Percentiles rank a stretch among this genome's conserved stretches.
These are phyloP conservation scores for fruit fly (Drosophila melanogaster) DNA, from an alignment of 1,140 invertebrate species.

Conservation along the genomic window Release_6_plus_ISO1_MT NT_033779.5:9101501-9102000, in stretches of 20 bases:
- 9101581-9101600: constrained; percentile 23
- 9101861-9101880: constrained; percentile 53
- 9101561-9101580: constrained; percentile 5
- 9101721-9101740: not conserved
- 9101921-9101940: constrained; percentile 10
- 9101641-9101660: not conserved
- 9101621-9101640: constrained; percentile 1
- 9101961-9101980: constrained; percentile 37
- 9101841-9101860: constrained; percentile 80
- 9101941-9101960: constrained; percentile 27
- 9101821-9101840: constrained; percentile 82
- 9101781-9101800: constrained; percentile 23
- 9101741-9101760: not conserved
- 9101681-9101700: constrained; percentile 37
- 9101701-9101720: constrained; percentile 45
- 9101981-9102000: constrained; percentile 64
- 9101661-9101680: constrained; percentile 37
- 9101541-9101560: constrained; percentile 17
- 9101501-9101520: not conserved
- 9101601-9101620: constrained; percentile 7
- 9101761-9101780: constrained; percentile 34
- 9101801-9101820: constrained; percentile 62
- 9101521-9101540: not conserved
- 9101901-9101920: constrained; percentile 73
- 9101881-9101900: constrained; percentile 59